Conservation (phyloP, 1,140 invertebrate genomes). For the Pissodes strobi region DNA sequence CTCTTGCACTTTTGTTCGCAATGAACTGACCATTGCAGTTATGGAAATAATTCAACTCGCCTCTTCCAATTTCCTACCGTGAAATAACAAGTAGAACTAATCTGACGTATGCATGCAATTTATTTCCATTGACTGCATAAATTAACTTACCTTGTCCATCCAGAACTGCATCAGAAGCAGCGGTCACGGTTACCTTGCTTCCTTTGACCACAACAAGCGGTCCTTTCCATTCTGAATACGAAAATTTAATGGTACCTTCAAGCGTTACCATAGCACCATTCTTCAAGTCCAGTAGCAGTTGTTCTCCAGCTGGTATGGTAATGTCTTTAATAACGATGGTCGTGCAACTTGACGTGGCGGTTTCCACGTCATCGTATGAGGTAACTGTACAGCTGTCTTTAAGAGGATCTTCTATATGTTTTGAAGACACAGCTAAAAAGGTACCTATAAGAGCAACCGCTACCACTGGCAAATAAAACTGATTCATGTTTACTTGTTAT, state of each 20-base stretch:
- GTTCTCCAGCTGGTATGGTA: constrained; percentile 7
- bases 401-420: no score
- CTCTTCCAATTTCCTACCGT: no score
- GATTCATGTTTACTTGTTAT: no score
- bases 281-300: constrained; percentile 7
- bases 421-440: no score
- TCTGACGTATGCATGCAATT: no score
- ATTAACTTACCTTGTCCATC: constrained; percentile 18
- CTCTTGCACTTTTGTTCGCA: no score
- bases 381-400: constrained; percentile 15
- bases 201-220: constrained; percentile 11
- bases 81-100: no score
- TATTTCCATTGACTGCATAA: no score
- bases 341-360: neutral
- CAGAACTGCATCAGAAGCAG: neutral
- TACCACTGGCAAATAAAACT: no score
- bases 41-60: no score
- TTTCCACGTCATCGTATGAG: neutral
- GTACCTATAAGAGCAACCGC: no score
- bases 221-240: neutral
- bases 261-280: constrained; percentile 4
- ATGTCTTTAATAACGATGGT: constrained; percentile 9
- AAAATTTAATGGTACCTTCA: constrained; percentile 17
- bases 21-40: no score
- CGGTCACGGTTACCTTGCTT: constrained; percentile 6